phyloP scores from a whole-genome alignment of 2,888 invertebrate genomes.

The Acronicta aceris region DNA sequence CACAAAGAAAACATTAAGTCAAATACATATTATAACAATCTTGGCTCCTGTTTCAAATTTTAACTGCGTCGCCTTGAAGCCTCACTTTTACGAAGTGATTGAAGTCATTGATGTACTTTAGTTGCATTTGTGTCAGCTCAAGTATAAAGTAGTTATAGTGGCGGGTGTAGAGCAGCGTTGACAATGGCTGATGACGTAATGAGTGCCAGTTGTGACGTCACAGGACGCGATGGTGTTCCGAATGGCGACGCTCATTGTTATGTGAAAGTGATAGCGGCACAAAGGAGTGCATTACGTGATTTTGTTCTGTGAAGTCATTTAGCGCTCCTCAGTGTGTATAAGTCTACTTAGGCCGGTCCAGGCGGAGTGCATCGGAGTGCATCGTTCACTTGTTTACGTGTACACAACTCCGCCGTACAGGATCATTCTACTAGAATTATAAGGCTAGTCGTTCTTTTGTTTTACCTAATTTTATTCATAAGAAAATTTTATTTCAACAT shows the following conservation, averaged over 20 bases:
- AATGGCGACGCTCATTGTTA: constrained; percentile 6
- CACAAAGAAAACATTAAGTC: too few species aligned
- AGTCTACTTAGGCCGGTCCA: not conserved
- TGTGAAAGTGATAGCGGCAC: not conserved
- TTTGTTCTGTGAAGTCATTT: not conserved
- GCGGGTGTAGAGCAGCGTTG: not conserved
- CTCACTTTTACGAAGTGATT: not conserved
- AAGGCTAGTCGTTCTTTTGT: too few species aligned
- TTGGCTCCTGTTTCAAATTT: not conserved
- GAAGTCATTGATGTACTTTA: not conserved
- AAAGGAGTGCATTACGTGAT: not conserved
- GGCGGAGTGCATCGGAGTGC: too few species aligned
- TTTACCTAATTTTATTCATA: not conserved
- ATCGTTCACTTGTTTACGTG: too few species aligned
- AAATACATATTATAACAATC: too few species aligned
- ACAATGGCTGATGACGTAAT: constrained; percentile 14
- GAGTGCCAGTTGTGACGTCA: not conserved
- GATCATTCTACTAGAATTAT: too few species aligned
- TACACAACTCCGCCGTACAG: too few species aligned
- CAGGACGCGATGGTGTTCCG: not conserved
- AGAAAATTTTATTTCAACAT: not conserved
- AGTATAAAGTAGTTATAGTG: not conserved
- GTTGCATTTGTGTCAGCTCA: not conserved
- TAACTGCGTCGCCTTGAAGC: too few species aligned
- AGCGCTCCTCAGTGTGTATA: not conserved